These are phyloP conservation scores for Nestor notabilis DNA, from an alignment of 2,113 vertebrate species.

Conservation along the genomic window DNA sequence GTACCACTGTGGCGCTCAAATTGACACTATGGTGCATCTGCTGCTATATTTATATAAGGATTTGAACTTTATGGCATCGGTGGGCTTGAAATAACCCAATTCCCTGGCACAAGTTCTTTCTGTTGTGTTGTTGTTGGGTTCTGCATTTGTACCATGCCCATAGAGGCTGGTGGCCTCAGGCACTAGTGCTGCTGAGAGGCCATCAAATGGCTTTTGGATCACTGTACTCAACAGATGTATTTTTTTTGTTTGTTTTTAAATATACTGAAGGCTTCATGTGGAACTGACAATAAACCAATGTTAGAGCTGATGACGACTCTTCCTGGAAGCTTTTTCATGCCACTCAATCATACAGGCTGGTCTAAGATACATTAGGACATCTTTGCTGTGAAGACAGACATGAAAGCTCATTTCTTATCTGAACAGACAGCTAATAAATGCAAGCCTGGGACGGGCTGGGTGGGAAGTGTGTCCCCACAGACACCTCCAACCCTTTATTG, in stretches of 20 bases:
- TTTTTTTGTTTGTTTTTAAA: slow-evolving; percentile 16
- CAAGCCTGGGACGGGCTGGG: neutral
- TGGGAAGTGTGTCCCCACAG: neutral
- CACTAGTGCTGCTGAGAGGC: neutral
- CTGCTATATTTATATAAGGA: slow-evolving; percentile 49
- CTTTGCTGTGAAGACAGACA: neutral
- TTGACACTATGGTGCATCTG: neutral
- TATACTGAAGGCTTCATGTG: neutral
- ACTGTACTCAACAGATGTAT: neutral
- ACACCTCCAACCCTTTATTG: neutral
- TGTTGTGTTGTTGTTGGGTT: neutral
- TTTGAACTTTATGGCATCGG: neutral
- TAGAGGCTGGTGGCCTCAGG: neutral
- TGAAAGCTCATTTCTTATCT: neutral
- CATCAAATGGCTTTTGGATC: neutral
- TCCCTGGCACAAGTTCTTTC: neutral
- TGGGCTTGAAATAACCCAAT: neutral
- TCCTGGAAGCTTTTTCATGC: neutral
- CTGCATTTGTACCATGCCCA: neutral
- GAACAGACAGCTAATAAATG: neutral
- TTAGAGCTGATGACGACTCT: neutral
- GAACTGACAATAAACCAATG: slow-evolving; percentile 62
- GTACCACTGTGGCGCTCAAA: neutral
- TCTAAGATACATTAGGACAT: neutral
- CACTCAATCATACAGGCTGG: neutral